Evolutionary conservation across 1,140 invertebrate species (phyloP), one percentile per base, ranked within the genome.

Genomic region (Acromyrmex charruanus): DNA sequence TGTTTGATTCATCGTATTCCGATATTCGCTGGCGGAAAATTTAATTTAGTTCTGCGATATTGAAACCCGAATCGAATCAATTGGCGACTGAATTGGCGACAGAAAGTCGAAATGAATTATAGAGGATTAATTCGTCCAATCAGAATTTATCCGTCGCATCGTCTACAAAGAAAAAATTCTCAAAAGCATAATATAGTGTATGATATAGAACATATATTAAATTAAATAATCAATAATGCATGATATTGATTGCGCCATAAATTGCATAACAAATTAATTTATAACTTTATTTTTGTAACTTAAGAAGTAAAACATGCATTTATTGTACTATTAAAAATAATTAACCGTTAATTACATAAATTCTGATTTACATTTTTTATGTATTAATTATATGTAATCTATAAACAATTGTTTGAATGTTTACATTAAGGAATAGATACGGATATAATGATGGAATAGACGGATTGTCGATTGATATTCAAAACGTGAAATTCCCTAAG

Each of bases 1-100:
- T 59, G 51, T 81, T 72, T 81, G 66, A 72, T 81, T 81, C 35
- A 72, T 68, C 39, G 28, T 81, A 71, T 81, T 71, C 35, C 79
- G 10, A 81, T 81, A 71, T 72, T 58, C 12, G 66, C 14, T 5
- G 28, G 21, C 51, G 21, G 51, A 81, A 72, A 81, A 81, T 81
- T 59, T 81, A 81, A 81, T 81, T 72, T 81, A 81, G 51, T 81
- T 72, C 12, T 18, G 39, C 65, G 51, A 81, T 58, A 35, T 72
- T 39, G 35, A 81, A 71, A 81, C 21, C 35, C 16, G 79, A 66
- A 71, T 71, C 6, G 21, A 81, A 71, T 81, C 66, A 81, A 71
- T 81, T 72, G 65, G 21, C 16, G 21, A n/a, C 21, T 39, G 28
- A 79, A 79, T 65, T 49, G 77, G 77, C 44, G 44, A 79, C 18